These are phyloP conservation scores for Busseola fusca DNA, from an alignment of 2,888 invertebrate genomes.

Conservation along the genomic window DNA sequence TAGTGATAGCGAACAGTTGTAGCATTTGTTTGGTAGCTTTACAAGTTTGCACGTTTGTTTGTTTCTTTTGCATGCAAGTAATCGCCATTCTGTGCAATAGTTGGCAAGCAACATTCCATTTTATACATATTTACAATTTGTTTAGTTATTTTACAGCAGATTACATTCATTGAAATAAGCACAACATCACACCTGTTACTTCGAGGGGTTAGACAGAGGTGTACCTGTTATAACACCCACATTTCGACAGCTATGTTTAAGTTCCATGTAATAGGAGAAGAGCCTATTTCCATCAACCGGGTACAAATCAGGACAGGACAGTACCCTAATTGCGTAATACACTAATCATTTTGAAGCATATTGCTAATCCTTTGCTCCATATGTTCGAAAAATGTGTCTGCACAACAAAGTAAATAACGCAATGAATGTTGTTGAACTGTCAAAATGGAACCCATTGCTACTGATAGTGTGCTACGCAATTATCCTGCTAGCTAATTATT, in stretches of 20 bases:
- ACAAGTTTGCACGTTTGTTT: not conserved
- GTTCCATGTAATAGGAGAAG: not conserved
- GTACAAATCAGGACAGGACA: not conserved
- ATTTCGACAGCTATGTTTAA: not conserved
- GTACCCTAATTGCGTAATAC: too few species aligned
- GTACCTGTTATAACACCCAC: not conserved
- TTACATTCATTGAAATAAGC: not conserved
- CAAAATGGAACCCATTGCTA: too few species aligned
- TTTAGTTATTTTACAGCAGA: not conserved
- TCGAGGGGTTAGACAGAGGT: not conserved
- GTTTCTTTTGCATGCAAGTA: not conserved
- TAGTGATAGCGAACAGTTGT: not conserved
- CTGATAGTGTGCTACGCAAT: too few species aligned
- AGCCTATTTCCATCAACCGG: not conserved
- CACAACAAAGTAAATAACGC: too few species aligned
- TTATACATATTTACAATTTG: not conserved
- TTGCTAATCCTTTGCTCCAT: too few species aligned
- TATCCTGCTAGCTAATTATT: not conserved
- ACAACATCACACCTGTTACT: not conserved
- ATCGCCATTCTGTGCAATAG: not conserved
- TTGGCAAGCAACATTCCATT: not conserved
- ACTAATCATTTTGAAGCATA: too few species aligned
- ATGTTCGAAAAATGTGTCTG: too few species aligned
- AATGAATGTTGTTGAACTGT: too few species aligned
- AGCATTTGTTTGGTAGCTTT: not conserved